phyloP scores from a whole-genome alignment of 2,113 vertebrate genomes.

The Crocuta crocuta region DNA sequence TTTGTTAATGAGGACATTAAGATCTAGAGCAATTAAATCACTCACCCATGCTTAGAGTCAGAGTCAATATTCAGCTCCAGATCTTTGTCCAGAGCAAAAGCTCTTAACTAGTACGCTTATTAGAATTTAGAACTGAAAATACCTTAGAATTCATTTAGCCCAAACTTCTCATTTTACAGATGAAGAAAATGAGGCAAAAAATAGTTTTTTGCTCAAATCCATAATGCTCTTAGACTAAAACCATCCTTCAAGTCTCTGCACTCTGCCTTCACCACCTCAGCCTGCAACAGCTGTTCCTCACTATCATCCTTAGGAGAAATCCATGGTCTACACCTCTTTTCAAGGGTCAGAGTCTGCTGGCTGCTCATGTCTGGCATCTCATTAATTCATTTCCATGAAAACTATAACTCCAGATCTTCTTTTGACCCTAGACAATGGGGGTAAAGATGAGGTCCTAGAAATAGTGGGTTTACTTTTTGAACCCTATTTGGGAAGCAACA shows the following conservation, averaged over 20 bases:
- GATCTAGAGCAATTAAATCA: slow-evolving; percentile 1
- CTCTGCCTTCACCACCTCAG: not conserved
- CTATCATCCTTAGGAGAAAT: accelerated
- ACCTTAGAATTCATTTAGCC: not conserved
- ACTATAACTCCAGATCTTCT: not conserved
- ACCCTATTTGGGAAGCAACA: not conserved
- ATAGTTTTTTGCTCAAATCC: not conserved
- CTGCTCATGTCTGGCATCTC: not conserved
- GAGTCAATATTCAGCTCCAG: not conserved
- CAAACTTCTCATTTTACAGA: not conserved
- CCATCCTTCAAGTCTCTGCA: not conserved
- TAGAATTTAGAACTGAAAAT: not conserved
- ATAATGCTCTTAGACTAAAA: not conserved
- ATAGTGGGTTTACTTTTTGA: not conserved
- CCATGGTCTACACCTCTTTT: accelerated
- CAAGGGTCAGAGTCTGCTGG: not conserved
- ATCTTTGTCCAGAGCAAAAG: not conserved
- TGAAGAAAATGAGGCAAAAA: not conserved
- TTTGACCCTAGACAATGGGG: not conserved
- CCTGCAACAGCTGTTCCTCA: accelerated
- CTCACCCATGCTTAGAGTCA: not conserved
- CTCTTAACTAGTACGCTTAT: not conserved
- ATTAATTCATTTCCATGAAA: not conserved
- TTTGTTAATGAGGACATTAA: not conserved
- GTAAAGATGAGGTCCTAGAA: not conserved